phyloP scores from a whole-genome alignment of 1,140 invertebrate species.

The Archivesica marissinica region DNA sequence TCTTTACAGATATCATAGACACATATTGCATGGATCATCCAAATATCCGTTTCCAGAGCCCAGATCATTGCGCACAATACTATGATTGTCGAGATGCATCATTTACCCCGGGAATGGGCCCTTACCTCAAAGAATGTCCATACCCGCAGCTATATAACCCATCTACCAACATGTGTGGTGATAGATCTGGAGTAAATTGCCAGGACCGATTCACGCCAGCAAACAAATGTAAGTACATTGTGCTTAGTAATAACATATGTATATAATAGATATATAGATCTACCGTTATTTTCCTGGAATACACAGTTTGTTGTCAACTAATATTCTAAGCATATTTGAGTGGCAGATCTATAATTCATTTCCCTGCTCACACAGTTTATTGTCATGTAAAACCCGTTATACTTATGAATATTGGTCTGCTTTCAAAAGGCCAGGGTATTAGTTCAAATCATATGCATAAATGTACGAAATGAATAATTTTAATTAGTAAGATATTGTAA shows the following conservation, averaged over 20 bases:
- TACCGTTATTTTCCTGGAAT: too few species aligned
- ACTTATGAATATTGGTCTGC: too few species aligned
- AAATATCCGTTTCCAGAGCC: slow-evolving; percentile 67
- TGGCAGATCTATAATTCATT: too few species aligned
- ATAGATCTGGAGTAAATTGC: slow-evolving; percentile 54
- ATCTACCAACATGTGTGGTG: slow-evolving; percentile 58
- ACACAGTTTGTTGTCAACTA: too few species aligned
- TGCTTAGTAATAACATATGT: too few species aligned
- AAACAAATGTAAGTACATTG: slow-evolving; percentile 63
- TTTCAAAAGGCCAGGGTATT: too few species aligned
- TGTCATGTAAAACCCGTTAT: too few species aligned
- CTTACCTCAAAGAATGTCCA: slow-evolving; percentile 73
- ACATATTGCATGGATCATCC: slow-evolving; percentile 72
- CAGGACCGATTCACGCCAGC: slow-evolving; percentile 59
- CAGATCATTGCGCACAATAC: slow-evolving; percentile 70
- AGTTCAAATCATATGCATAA: too few species aligned
- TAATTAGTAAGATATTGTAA: too few species aligned
- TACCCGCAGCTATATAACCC: slow-evolving; percentile 72
- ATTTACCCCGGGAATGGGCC: slow-evolving; percentile 31
- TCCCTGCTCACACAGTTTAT: too few species aligned
- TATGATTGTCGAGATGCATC: slow-evolving; percentile 71
- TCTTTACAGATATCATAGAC: slow-evolving; percentile 65
- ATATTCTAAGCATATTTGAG: too few species aligned
- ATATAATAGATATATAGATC: not conserved
- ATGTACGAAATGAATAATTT: too few species aligned